Conservation (phyloP, 2,797 vertebrate genomes). For the Eupleurogrammus muticus region DNA sequence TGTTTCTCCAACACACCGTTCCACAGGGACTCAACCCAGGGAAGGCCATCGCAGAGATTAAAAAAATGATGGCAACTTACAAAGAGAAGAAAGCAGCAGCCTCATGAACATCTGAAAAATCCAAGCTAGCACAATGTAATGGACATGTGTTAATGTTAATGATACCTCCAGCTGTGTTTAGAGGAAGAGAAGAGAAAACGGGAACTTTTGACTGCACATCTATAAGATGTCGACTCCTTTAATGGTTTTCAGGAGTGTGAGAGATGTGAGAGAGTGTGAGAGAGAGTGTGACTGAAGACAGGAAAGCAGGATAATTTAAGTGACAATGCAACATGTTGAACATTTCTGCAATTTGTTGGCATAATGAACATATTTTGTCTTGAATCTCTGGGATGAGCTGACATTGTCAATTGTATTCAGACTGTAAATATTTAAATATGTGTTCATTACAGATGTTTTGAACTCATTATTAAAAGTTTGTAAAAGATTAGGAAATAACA, state of each 20-base stretch:
- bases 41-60: conserved; percentile 95
- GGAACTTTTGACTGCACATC: conserved; percentile 1
- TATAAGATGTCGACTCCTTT: conserved; percentile 20
- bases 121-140: background rate
- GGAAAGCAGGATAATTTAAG: background rate
- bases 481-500: background rate
- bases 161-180: conserved; percentile 10
- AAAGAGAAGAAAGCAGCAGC: conserved; percentile 85
- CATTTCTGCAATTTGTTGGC: conserved; percentile 17
- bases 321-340: conserved; percentile 34
- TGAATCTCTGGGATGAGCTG: background rate
- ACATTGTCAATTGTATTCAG: conserved; percentile 1
- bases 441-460: conserved; percentile 43
- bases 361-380: conserved; percentile 6
- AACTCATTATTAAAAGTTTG: background rate
- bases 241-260: conserved; percentile 7
- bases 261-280: conserved; percentile 1
- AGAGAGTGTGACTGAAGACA: background rate
- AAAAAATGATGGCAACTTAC: conserved; percentile 96
- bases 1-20: conserved; percentile 15
- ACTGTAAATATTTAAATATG: conserved; percentile 55
- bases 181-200: conserved; percentile 2
- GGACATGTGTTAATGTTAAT: background rate
- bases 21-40: conserved; percentile 92
- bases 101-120: conserved; percentile 34